A percentile compares a stretch with the other conserved stretches of the same genome.
Evolutionary conservation across 1,140 invertebrate species (phyloP).

Genomic region (Apis dorsata): DNA sequence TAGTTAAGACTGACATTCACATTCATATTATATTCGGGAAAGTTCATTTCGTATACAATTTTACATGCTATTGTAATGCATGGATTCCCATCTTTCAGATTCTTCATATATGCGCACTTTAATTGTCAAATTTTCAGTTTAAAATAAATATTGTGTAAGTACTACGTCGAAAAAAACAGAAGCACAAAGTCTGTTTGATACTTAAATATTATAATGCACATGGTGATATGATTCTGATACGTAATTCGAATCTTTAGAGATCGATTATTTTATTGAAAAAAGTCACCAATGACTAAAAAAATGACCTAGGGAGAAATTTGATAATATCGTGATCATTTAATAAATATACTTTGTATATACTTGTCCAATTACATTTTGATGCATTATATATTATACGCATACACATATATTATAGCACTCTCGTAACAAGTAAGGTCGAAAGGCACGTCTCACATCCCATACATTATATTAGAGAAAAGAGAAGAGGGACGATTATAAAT

Average conservation of each 20-base stretch:
- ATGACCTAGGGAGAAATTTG: slow-evolving; percentile 29
- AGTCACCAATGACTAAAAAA: slow-evolving; percentile 2
- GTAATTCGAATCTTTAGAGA: slow-evolving; percentile 17
- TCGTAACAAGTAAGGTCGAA: slow-evolving; percentile 21
- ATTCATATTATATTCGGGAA: slow-evolving; percentile 30
- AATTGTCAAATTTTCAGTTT: neutral
- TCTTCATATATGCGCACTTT: neutral
- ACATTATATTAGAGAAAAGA: slow-evolving; percentile 56
- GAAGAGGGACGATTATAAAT: slow-evolving; percentile 9
- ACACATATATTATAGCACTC: slow-evolving; percentile 20
- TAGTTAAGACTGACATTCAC: slow-evolving; percentile 66
- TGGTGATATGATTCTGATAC: neutral
- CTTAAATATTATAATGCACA: slow-evolving; percentile 34
- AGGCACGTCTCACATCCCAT: slow-evolving; percentile 41
- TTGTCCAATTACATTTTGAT: slow-evolving; percentile 39
- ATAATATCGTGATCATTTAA: slow-evolving; percentile 15
- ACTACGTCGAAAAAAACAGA: neutral
- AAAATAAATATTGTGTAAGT: neutral
- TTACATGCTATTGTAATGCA: slow-evolving; percentile 58
- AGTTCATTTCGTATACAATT: slow-evolving; percentile 35
- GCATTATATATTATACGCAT: slow-evolving; percentile 16
- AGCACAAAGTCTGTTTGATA: slow-evolving; percentile 41
- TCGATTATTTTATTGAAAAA: neutral
- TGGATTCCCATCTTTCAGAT: slow-evolving; percentile 28
- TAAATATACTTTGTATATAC: slow-evolving; percentile 61